These are phyloP conservation scores for Gobius niger DNA, from an alignment of 2,113 vertebrate species.

Conservation along the genomic window DNA sequence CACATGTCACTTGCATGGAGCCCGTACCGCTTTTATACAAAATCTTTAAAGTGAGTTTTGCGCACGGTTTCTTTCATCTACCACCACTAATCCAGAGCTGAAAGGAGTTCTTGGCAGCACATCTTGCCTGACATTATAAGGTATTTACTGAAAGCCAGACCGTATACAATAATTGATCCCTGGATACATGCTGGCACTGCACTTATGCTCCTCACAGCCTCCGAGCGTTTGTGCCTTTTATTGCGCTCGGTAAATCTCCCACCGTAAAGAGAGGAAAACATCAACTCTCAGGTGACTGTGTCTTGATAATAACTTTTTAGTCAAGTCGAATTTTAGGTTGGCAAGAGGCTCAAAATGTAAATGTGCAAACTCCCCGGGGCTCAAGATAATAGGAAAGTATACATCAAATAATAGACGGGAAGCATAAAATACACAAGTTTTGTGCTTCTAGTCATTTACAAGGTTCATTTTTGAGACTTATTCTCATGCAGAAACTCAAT, in stretches of 20 bases:
- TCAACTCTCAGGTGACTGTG: constrained; percentile 22
- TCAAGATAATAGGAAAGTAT: neutral
- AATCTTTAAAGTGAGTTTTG: too few species aligned
- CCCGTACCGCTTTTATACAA: too few species aligned
- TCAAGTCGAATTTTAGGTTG: constrained; percentile 23
- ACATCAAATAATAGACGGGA: neutral
- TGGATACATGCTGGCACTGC: constrained; percentile 39
- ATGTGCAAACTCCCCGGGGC: constrained; percentile 9
- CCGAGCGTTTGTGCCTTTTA: constrained; percentile 19
- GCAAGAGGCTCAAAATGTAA: constrained; percentile 21
- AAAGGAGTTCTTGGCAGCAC: constrained; percentile 49
- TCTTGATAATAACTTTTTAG: constrained; percentile 26
- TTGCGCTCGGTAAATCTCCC: constrained; percentile 25
- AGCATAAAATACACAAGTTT: neutral
- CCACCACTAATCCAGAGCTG: too few species aligned
- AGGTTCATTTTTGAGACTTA: too few species aligned
- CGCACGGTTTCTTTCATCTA: too few species aligned
- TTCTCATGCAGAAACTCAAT: too few species aligned
- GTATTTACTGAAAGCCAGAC: constrained; percentile 47
- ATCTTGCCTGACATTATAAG: constrained; percentile 45
- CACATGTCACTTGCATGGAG: too few species aligned
- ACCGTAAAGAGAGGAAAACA: constrained; percentile 16
- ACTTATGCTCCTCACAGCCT: constrained; percentile 15
- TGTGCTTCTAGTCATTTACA: too few species aligned
- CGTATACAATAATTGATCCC: constrained; percentile 44